Evolutionary conservation across 2,888 invertebrate species (phyloP), one percentile per base, ranked within the genome.

Genomic region (Pyralis farinalis): DNA sequence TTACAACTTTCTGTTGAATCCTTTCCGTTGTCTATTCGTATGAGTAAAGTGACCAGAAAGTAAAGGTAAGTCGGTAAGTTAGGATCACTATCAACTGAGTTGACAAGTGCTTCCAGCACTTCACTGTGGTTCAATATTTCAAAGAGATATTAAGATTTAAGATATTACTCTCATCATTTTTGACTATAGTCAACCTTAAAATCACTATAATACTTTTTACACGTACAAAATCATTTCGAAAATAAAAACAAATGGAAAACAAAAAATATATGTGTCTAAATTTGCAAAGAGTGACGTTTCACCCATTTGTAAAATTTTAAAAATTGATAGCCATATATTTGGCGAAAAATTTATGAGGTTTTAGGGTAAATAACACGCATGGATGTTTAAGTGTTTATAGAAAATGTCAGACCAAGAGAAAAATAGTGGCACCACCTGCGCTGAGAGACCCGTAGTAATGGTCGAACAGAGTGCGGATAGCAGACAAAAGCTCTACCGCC

Each of bases 381-480:
- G 76, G 74, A 71, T 76, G 67, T 47, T 71, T 71, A 53, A 67
- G 54, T 59, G 55, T 51, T 55, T 38, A 47, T 65, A 51, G 53
- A 79, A 47, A 49, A 86, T 86, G 86, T 74, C 86, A 40, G 81
- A 85, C 37, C 68, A 75, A 66, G 83, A 84, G 49, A 72, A 73
- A 50, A 70, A 63, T 42, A 67, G 65, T 47, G 63, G 63, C 34
- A 55, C 51, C 8, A 42, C 56, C 9, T 49, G 47, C 11, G 46
- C 60, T 28, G 60, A 50, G 12, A 60, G 51, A 25, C 45, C 71
- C 1, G 47, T 75, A 34, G 63, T 83, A 32, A 46, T 79, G 60
- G 63, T 78, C 20, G 77, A 79, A 31, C 66, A 72, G 45, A 56
- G 69, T n/a, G 48, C 64, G 11, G 58, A 55, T 9, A 70, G 61